Evolutionary conservation across 2,113 vertebrate genomes (phyloP), one percentile per base, ranked within the genome.

Genomic region (Scytalopus superciliaris): DNA sequence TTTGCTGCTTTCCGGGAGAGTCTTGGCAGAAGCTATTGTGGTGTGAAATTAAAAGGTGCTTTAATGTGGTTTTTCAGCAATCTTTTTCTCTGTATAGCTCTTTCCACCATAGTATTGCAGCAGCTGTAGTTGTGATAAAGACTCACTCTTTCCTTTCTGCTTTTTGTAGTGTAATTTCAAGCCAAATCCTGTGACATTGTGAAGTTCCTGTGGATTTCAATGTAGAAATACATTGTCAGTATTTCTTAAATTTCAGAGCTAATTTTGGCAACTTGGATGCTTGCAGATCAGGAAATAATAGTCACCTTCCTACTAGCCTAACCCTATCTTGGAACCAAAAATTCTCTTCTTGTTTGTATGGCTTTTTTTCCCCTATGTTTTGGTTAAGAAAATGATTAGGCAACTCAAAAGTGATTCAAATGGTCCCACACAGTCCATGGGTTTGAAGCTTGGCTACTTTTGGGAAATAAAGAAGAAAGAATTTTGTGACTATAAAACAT

Each of bases 61-160:
- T 94, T 73, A 87, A 66, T 31, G 31, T 44, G 55, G 23, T 37
- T 47, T 94, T 89, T 73, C 49, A 72, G 55, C 37, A 80, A 14
- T 14, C 22, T 73, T 74, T 53, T 91, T 57, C 37, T 73, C 73
- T 67, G 49, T 64, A 52, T 19, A 40, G 2, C 5, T 87, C 52
- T 82, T 94, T 85, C 90, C 40, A 37, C 68, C 42, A 56, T 0
- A 72, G 35, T 35, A 52, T 78, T 85, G 56, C 53, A 85, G 57
- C 56, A 91, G 22, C 27, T 68, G 31, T 47, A 79, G 31, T 37
- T 73, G 40, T 64, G 62, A 74, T 75, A 87, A 82, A 87, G 14
- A 21, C 8, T 93, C 78, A 85, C 7, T 64, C 95, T 94, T 91
- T 90, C 67, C 70, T 25, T 93, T 90, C 70, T 93, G 52, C 19